A percentile compares a stretch with the other conserved stretches of the same genome.
Evolutionary conservation across 2,797 vertebrate genomes (phyloP).

Genomic region (Sardinella longiceps): DNA sequence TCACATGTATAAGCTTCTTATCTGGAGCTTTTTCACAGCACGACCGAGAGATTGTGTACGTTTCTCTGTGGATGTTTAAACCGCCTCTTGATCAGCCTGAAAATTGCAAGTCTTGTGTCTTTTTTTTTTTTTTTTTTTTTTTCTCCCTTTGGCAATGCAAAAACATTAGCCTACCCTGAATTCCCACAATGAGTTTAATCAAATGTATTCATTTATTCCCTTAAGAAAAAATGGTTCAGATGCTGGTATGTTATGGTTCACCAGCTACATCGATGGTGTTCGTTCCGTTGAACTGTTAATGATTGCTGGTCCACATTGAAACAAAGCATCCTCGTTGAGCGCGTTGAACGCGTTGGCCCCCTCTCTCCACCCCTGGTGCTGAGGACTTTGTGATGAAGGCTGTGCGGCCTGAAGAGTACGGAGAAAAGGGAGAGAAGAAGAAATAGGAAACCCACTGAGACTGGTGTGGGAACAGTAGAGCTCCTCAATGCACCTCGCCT

Average conservation of each 20-base stretch:
- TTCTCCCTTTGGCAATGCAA: background rate
- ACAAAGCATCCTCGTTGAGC: slow-evolving; percentile 8
- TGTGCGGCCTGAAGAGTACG: background rate
- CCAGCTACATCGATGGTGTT: background rate
- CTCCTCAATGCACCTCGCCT: slow-evolving; percentile 34
- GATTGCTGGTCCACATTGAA: background rate
- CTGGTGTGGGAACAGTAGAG: slow-evolving; percentile 50
- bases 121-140: background rate
- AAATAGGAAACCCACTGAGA: slow-evolving; percentile 49
- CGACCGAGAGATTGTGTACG: background rate
- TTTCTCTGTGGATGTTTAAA: background rate
- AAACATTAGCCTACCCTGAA: background rate
- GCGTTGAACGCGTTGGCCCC: background rate
- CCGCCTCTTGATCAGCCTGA: background rate
- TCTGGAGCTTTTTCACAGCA: slow-evolving; percentile 1
- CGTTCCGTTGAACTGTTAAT: background rate
- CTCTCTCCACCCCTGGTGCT: slow-evolving; percentile 24
- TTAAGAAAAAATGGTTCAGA: background rate
- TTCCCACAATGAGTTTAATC: background rate
- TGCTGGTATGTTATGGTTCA: background rate
- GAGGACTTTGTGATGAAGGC: slow-evolving; percentile 36
- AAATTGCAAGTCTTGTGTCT: background rate
- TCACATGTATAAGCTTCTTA: slow-evolving; percentile 5
- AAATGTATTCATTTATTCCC: background rate
- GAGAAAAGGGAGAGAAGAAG: background rate